phyloP scores from a whole-genome alignment of 2,113 vertebrate genomes.

The Muntiacus muntjak region DNA sequence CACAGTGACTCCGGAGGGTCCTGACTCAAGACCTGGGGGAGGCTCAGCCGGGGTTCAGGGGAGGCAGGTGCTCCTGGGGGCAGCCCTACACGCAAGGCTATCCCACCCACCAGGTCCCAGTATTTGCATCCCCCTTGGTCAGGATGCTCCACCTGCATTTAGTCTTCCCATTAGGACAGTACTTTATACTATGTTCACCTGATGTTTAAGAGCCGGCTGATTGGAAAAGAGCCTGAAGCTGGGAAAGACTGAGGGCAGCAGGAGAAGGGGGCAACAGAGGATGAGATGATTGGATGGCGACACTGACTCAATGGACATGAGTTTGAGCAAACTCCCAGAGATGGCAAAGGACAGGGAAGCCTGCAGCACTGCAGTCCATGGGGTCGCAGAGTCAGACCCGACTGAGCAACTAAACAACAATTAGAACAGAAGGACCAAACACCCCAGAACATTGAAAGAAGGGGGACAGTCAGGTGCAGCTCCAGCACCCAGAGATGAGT shows the following conservation, averaged over 20 bases:
- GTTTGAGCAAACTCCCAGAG: neutral
- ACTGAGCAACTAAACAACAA: neutral
- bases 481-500: neutral
- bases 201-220: neutral
- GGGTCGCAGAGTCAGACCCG: neutral
- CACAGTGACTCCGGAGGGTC: neutral
- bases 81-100: neutral
- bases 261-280: neutral
- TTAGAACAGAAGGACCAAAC: neutral
- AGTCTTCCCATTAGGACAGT: neutral
- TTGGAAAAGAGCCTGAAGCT: neutral
- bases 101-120: neutral
- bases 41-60: rapidly evolving
- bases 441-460: neutral
- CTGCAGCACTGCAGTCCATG: neutral
- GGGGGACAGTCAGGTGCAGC: neutral
- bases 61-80: neutral
- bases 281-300: neutral
- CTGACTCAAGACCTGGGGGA: neutral
- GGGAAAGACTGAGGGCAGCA: neutral
- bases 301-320: neutral
- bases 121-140: neutral
- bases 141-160: rapidly evolving
- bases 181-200: neutral
- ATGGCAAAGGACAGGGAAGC: neutral